Conservation (phyloP, 2,113 vertebrate genomes). For the Microtus oregoni region DNA sequence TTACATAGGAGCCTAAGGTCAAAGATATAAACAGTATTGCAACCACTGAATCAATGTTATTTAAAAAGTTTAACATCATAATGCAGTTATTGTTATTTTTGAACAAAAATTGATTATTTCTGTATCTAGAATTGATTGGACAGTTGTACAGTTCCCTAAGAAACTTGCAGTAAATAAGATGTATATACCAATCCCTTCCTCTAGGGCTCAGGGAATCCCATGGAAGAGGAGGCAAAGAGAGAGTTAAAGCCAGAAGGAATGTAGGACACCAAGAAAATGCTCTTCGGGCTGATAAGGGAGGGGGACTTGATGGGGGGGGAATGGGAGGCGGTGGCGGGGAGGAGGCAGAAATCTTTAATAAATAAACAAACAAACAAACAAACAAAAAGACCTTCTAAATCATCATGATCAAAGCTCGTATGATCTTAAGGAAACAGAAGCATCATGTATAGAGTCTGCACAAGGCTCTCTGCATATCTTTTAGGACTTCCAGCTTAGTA, state of each 20-base stretch:
- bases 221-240: not conserved
- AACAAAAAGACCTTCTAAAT: not conserved
- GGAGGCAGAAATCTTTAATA: no score
- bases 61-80: conserved; percentile 5
- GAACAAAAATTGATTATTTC: not conserved
- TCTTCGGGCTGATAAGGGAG: no score
- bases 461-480: not conserved
- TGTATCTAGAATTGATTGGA: not conserved
- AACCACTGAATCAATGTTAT: not conserved
- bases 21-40: conserved; percentile 16
- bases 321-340: no score
- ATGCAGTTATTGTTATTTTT: not conserved
- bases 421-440: not conserved
- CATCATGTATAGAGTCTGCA: not conserved
- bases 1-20: not conserved
- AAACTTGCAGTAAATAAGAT: not conserved
- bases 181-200: not conserved
- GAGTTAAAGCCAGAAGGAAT: not conserved
- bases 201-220: not conserved
- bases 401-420: not conserved
- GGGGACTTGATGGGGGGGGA: no score
- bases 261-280: not conserved
- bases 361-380: no score
- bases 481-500: not conserved
- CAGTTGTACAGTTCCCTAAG: not conserved